Conservation (phyloP, 2,888 invertebrate genomes). For the Drosophila nr. perissopoda region DNA sequence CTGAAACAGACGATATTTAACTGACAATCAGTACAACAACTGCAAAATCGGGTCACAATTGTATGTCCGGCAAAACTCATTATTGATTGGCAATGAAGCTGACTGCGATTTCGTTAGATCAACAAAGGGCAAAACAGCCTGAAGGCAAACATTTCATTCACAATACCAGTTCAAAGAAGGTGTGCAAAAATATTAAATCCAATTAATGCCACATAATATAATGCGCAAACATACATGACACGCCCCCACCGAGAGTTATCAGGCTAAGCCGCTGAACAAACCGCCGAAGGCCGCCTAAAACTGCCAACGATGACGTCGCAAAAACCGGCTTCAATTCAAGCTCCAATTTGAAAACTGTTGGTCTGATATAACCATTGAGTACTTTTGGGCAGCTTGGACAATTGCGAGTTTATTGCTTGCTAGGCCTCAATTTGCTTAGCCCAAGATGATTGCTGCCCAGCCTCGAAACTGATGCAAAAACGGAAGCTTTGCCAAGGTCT, state of each 20-base stretch:
- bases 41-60: constrained; percentile 56
- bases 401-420: constrained; percentile 58
- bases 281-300: constrained; percentile 37
- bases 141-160: constrained; percentile 5
- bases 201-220: constrained; percentile 69
- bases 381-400: constrained; percentile 28
- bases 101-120: constrained; percentile 43
- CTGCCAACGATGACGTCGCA: constrained; percentile 58
- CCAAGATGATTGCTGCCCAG: constrained; percentile 17
- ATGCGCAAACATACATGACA: constrained; percentile 41
- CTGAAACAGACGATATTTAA: constrained; percentile 57
- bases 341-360: constrained; percentile 16
- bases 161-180: constrained; percentile 17
- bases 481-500: constrained; percentile 46
- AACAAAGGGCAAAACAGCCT: constrained; percentile 24
- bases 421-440: constrained; percentile 51
- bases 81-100: constrained; percentile 42
- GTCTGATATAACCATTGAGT: constrained; percentile 47
- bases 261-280: constrained; percentile 54
- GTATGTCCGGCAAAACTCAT: constrained; percentile 15
- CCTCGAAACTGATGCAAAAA: constrained; percentile 5
- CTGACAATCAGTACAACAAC: constrained; percentile 66
- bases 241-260: constrained; percentile 44
- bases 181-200: constrained; percentile 69
- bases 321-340: constrained; percentile 49